Evolutionary conservation across 2,797 vertebrate genomes (phyloP).

Genomic region (Spheniscus humboldti): DNA sequence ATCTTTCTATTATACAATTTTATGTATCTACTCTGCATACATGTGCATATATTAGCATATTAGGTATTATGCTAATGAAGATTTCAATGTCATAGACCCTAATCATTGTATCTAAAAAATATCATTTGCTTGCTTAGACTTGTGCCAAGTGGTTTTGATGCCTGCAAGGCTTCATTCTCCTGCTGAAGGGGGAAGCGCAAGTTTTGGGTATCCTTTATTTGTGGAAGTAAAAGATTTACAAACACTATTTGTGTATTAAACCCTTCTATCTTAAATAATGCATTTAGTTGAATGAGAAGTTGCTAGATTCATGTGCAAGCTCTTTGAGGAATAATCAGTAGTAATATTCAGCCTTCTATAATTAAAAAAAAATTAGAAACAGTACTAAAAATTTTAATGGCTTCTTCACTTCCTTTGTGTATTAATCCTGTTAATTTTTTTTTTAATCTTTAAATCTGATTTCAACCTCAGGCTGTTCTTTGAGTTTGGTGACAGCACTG

Average conservation of each 20-base stretch:
- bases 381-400: not conserved
- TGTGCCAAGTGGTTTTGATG: not conserved
- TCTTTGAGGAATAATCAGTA: not conserved
- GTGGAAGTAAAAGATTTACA: not conserved
- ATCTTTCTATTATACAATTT: fast-evolving
- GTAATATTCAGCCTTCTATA: not conserved
- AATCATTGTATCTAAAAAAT: not conserved
- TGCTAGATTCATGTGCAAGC: not conserved
- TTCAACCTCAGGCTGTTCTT: not conserved
- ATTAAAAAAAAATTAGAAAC: not conserved
- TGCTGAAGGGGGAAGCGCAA: not conserved
- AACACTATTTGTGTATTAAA: not conserved
- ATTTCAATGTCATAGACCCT: not conserved
- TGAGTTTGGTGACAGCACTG: not conserved
- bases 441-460: not conserved
- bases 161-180: not conserved
- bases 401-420: not conserved
- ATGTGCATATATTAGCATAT: not conserved
- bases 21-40: not conserved
- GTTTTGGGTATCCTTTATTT: not conserved
- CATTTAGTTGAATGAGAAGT: not conserved
- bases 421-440: not conserved
- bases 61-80: fast-evolving
- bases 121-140: not conserved
- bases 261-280: not conserved